Percentiles rank a stretch among this genome's conserved stretches.
These are phyloP conservation scores for Epinephelus lanceolatus DNA, from an alignment of 2,113 vertebrate species.

Conservation along the genomic window DNA sequence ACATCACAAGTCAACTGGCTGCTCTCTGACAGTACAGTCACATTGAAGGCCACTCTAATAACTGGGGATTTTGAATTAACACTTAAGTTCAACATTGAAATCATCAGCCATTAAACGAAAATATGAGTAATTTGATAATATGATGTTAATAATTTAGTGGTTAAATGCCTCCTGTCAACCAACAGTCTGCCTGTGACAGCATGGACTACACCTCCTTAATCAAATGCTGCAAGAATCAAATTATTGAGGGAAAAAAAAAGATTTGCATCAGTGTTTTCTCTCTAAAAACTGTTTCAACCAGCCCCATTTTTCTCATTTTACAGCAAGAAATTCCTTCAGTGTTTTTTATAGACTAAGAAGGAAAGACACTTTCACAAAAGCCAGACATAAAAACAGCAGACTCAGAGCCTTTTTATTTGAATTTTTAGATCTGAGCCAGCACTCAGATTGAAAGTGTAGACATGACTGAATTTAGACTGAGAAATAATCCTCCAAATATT, in stretches of 20 bases:
- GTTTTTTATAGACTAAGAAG: not conserved
- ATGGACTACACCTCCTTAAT: too few relatives aligned
- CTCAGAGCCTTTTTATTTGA: not conserved
- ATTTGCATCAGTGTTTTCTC: too few relatives aligned
- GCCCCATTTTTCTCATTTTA: not conserved
- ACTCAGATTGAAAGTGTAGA: not conserved
- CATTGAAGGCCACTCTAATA: not conserved
- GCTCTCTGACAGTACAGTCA: not conserved
- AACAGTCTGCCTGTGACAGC: not conserved
- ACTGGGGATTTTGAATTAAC: too few relatives aligned
- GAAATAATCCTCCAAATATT: not conserved
- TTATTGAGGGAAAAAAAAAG: too few relatives aligned
- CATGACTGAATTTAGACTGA: not conserved
- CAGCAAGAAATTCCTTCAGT: not conserved
- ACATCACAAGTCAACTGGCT: not conserved
- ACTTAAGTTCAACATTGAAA: not conserved
- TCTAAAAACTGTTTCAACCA: not conserved
- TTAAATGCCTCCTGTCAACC: too few relatives aligned
- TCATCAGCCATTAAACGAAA: not conserved
- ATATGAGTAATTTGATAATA: not conserved
- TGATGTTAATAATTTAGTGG: too few relatives aligned
- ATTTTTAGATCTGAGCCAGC: not conserved
- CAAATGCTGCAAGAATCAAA: too few relatives aligned
- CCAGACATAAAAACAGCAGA: not conserved
- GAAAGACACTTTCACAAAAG: not conserved